Evolutionary conservation across 2,797 vertebrate genomes (phyloP).

Genomic region (Sarcoramphus papa): DNA sequence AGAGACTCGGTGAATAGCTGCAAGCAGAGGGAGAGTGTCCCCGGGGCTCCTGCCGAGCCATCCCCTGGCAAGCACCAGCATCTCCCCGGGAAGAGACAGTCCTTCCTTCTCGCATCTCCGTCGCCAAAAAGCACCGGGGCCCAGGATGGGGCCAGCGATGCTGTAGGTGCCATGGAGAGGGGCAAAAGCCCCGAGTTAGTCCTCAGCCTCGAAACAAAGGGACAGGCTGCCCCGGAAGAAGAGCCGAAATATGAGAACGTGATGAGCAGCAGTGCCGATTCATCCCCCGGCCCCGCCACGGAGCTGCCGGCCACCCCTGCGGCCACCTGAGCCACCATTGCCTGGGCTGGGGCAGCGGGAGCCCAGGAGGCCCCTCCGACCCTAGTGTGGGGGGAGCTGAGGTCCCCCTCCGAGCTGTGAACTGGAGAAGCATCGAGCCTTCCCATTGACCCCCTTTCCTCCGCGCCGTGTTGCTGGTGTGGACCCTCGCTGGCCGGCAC

Average conservation of each 20-base stretch:
- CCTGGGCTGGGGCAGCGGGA: background rate
- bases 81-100: background rate
- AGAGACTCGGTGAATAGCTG: slow-evolving; percentile 38
- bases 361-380: fast-evolving
- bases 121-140: fast-evolving
- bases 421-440: background rate
- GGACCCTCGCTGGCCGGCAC: background rate
- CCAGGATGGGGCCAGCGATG: background rate
- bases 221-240: background rate
- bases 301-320: background rate
- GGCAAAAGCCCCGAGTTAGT: slow-evolving; percentile 48
- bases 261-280: background rate
- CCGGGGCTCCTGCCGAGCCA: background rate
- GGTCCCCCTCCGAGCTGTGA: fast-evolving
- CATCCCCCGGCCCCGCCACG: fast-evolving
- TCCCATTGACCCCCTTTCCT: background rate
- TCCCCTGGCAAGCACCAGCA: background rate
- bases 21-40: slow-evolving; percentile 34
- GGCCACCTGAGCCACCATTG: background rate
- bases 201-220: slow-evolving; percentile 38
- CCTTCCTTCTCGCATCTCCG: background rate
- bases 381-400: fast-evolving
- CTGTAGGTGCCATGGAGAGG: background rate
- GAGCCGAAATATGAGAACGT: slow-evolving; percentile 70
- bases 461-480: fast-evolving